Base-by-base conservation (phyloP, 2,113 vertebrate genomes). In the Esox niger region DNA sequence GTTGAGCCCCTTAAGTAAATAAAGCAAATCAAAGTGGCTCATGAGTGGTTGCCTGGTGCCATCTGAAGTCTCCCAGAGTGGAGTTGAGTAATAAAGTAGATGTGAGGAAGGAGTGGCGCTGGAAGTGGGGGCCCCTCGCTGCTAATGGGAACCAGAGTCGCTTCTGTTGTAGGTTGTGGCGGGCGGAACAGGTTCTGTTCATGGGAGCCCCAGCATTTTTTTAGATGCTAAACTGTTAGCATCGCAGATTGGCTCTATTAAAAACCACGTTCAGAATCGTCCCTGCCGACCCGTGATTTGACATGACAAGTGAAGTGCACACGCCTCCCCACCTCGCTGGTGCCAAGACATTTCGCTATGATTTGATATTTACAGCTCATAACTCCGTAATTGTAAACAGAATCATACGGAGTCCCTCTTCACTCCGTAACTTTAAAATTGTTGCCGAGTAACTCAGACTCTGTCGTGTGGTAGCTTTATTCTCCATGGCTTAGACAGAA, bases 91-190 rank as follows among this genome's bases (percentile, higher is more conserved):
- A 87, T 91, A 87, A 90, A 87, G 88, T 91, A 86, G 84, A 89
- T 88, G 85, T 89, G 85, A 86, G 83, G 81, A 83, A 79, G 84
- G 77, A 72, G 80, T 75, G 65, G 77, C 9, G 59, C 71, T 86
- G 82, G 81, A 88, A 88, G 79, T 85, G 76, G 75, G n/a, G 70
- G 59, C 80, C 75, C 77, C 79, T 84, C 74, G 47, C 73, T 69
- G 79, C 81, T 91, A 91, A 91, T 92, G 66, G 79, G 80, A 92
- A 90, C 87, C 91, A 91, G 90, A 90, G 80, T 69, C 70, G 81
- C 89, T 87, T 87, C 89, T 90, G 88, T 90, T 85, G 85, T 69
- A 66, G 78, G 66, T 70, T 78, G 77, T 69, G 69, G 81, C 76
- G 31, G 80, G 77, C 35, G 70, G 78, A 79, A 82, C 77, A 66